Evolutionary conservation across 92 coral and sea anemone genomes (phyloP).

Genomic region (Zoanthus sansibaricus): DNA sequence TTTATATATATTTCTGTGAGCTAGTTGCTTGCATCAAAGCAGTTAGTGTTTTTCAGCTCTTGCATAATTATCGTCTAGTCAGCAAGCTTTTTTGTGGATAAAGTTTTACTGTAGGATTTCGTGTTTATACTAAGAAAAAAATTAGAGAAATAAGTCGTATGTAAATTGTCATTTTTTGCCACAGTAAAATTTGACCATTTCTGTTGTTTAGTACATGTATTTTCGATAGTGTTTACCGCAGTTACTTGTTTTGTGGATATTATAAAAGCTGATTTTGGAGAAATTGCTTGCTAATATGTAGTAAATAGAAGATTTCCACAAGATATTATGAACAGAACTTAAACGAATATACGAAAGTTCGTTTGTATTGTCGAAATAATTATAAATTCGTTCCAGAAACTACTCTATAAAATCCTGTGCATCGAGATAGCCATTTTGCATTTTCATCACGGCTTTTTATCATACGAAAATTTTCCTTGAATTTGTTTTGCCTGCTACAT

Average conservation of each 20-base stretch:
- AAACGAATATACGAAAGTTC: neutral
- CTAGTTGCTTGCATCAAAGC: constrained; percentile 28
- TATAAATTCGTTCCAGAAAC: constrained; percentile 37
- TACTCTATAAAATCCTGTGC: constrained; percentile 9
- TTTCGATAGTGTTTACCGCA: constrained; percentile 22
- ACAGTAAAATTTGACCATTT: constrained; percentile 9
- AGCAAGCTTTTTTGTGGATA: neutral
- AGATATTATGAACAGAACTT: constrained; percentile 2
- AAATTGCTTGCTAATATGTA: neutral
- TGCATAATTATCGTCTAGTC: constrained; percentile 34
- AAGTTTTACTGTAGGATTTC: neutral
- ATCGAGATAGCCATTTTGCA: constrained; percentile 42
- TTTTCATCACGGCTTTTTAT: constrained; percentile 42
- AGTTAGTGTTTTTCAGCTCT: constrained; percentile 38
- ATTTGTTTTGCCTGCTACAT: neutral
- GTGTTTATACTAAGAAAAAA: neutral
- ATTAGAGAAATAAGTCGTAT: constrained; percentile 12
- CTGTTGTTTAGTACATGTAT: constrained; percentile 37
- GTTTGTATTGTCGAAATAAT: constrained; percentile 20
- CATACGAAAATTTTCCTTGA: constrained; percentile 22
- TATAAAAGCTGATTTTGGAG: constrained; percentile 23
- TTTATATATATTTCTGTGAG: constrained; percentile 33
- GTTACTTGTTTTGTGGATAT: constrained; percentile 15
- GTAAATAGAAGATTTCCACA: neutral
- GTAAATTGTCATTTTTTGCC: constrained; percentile 48